Percentiles rank a stretch among this genome's conserved stretches.
Conservation (phyloP, 2,797 vertebrate species). For the Heterohyrax brucei region DNA sequence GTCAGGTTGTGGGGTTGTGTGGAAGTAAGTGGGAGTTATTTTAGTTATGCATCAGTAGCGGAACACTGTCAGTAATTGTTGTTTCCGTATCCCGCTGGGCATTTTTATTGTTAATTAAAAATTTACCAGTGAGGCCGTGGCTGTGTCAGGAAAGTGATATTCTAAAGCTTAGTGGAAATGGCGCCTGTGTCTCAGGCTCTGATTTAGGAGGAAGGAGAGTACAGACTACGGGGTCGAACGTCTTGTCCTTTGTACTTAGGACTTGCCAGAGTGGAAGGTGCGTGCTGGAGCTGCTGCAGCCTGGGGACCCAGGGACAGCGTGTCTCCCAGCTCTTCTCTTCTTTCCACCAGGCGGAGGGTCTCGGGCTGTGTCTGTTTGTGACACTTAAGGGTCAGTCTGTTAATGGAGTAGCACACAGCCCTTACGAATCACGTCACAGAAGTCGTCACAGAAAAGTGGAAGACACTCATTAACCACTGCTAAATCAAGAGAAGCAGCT, state of each 20-base stretch:
- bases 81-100: not conserved
- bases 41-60: not conserved
- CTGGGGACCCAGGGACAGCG: accelerated
- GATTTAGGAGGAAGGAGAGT: not conserved
- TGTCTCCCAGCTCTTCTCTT: not conserved
- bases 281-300: not conserved
- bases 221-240: not conserved
- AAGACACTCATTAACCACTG: not conserved
- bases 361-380: not conserved
- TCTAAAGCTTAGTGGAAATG: not conserved
- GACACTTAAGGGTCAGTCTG: not conserved
- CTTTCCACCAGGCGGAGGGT: not conserved
- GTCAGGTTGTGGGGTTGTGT: not conserved
- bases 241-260: accelerated
- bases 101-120: constrained; percentile 68
- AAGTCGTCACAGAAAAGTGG: not conserved
- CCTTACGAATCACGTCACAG: not conserved
- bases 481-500: not conserved
- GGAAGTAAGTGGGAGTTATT: not conserved
- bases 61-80: constrained; percentile 20
- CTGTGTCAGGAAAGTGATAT: not conserved
- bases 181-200: not conserved
- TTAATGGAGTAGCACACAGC: not conserved
- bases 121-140: not conserved
- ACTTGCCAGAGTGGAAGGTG: accelerated